Conservation (phyloP, 1,140 invertebrate genomes). For the Drosophila pruinosa region DNA sequence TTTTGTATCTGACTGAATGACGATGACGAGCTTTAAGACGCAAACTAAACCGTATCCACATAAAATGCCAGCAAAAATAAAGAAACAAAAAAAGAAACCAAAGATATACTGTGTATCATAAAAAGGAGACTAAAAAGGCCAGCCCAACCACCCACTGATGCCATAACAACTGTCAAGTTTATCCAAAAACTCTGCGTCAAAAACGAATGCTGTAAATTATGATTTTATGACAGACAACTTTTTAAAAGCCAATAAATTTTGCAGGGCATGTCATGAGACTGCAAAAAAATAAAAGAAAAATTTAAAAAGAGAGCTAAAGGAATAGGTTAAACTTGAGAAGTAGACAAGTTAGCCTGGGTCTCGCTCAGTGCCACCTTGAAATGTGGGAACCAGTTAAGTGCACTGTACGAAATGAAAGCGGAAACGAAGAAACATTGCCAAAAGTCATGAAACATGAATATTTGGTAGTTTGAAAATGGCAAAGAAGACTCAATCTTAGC, state of each 20-base stretch:
- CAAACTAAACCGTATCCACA: slow-evolving; percentile 31
- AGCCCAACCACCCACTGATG: slow-evolving; percentile 29
- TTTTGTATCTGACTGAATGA: slow-evolving; percentile 46
- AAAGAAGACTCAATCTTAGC: not conserved
- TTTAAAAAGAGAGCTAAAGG: slow-evolving; percentile 12
- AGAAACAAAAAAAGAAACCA: slow-evolving; percentile 38
- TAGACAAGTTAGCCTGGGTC: slow-evolving; percentile 12
- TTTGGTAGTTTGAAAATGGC: not conserved
- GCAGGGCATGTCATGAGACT: slow-evolving; percentile 27
- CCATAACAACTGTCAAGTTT: slow-evolving; percentile 59
- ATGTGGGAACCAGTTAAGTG: slow-evolving; percentile 20
- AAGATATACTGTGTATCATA: slow-evolving; percentile 17
- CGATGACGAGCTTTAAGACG: slow-evolving; percentile 1
- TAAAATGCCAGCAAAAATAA: not conserved
- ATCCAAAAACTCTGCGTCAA: slow-evolving; percentile 39
- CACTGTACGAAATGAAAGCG: slow-evolving; percentile 19
- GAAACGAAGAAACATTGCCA: not conserved
- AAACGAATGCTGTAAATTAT: slow-evolving; percentile 80
- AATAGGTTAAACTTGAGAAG: slow-evolving; percentile 31
- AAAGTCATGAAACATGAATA: not conserved
- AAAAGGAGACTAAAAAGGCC: slow-evolving; percentile 9
- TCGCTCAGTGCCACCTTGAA: slow-evolving; percentile 26
- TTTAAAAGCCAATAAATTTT: slow-evolving; percentile 74
- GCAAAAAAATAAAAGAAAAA: slow-evolving; percentile 12
- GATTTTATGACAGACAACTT: slow-evolving; percentile 75